A percentile compares a stretch with the other conserved stretches of the same genome.
These are phyloP conservation scores for Cephus spinipes DNA, from an alignment of 2,888 invertebrate genomes.

Conservation along the genomic window DNA sequence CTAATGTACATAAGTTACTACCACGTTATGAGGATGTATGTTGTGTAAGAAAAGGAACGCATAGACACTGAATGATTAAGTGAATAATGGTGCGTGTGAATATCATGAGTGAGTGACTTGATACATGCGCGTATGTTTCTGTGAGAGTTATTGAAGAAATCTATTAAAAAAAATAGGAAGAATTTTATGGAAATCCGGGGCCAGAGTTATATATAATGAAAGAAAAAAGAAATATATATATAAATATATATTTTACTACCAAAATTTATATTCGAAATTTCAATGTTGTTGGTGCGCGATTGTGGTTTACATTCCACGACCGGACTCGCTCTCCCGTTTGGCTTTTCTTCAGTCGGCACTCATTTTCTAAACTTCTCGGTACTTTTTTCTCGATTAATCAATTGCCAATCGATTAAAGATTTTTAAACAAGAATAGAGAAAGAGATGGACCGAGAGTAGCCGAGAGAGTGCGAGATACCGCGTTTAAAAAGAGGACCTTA, in stretches of 20 bases:
- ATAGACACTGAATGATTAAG: constrained; percentile 11
- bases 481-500: neutral
- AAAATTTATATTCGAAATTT: constrained; percentile 67
- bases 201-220: constrained; percentile 52
- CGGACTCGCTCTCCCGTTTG: constrained; percentile 23
- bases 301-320: constrained; percentile 65
- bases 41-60: neutral
- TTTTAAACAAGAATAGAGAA: neutral
- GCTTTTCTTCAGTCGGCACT: constrained; percentile 6
- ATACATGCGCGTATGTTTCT: neutral
- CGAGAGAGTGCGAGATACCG: constrained; percentile 1
- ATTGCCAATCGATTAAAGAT: constrained; percentile 27
- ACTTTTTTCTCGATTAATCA: neutral
- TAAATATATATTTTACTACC: constrained; percentile 64
- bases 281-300: constrained; percentile 60
- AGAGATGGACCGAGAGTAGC: neutral
- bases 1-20: constrained; percentile 45
- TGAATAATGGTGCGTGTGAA: neutral
- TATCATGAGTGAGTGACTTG: neutral
- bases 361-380: constrained; percentile 15
- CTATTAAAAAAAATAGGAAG: constrained; percentile 32
- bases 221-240: constrained; percentile 43
- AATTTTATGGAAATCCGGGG: constrained; percentile 60
- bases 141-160: constrained; percentile 25
- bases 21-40: neutral